Base-by-base conservation (phyloP, 2,888 invertebrate genomes). In the Tolmerus cingulatus region DNA sequence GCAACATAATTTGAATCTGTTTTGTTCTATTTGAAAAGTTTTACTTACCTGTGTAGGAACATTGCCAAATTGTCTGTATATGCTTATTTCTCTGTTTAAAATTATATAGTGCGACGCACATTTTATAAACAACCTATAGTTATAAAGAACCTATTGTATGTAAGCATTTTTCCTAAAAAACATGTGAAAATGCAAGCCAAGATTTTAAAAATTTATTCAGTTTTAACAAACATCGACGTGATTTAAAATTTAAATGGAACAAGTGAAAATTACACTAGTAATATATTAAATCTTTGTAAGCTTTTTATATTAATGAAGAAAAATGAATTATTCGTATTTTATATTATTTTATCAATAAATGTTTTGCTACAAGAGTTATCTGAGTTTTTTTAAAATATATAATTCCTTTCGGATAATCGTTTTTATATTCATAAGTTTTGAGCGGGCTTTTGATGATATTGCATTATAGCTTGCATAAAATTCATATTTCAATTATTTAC, bases 271-370 rank as follows among this genome's bases (percentile, higher is more conserved):
- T 86, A 77, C 23, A 85, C 78, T 76, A 87, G 37, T 87, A 40
- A 76, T 84, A 84, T 81, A 86, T 86, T 12, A 86, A 87, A 87
- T 87, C 87, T 87, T 87, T 87, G 84, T 88, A 88, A 88, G 88
- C 88, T 87, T 88, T 88, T 88, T 88, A 88, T 88, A 88, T 82
- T 77, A 87, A 85, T 87, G 27, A 87, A 81, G 85, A 88, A 81
- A 57, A 81, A 82, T 46, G 87, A 84, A 88, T 88, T 66, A 87
- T 77, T 86, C 77, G 57, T 86, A 77, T 86, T 86, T 86, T 55
- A 78, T 77, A 86, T 86, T 55, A 77, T 86, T 86, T 86, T 77
- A 55, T 78, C 55, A 86, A 86, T 86, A 86, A 86, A 86, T 77
- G 55, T 86, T 55, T 86, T 86, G 86, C 86, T 86, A 86, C 85